phyloP scores from a whole-genome alignment of 2,888 invertebrate species.

The Idaea aversata region DNA sequence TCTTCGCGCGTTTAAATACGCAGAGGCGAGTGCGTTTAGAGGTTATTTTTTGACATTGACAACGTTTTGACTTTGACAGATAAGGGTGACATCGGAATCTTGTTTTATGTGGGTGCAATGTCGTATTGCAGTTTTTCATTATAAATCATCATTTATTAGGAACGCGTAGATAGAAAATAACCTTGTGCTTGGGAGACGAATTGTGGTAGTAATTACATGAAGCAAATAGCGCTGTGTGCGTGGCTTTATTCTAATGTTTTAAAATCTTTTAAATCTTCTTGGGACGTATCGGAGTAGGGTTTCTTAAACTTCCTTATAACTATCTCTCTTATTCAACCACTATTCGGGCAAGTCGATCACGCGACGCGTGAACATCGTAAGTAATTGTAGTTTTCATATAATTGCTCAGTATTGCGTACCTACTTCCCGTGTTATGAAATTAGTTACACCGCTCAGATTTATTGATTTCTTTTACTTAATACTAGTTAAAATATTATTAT shows the following conservation, averaged over 20 bases:
- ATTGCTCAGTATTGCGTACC: constrained; percentile 24
- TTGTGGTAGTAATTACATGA: no score
- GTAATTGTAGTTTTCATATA: constrained; percentile 41
- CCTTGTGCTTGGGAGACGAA: no score
- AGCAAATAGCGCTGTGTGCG: no score
- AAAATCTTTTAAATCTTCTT: background rate
- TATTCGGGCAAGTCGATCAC: constrained; percentile 18
- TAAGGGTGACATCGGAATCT: constrained; percentile 11
- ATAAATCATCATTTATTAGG: background rate
- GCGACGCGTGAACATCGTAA: constrained; percentile 25
- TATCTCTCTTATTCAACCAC: background rate
- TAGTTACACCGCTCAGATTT: constrained; percentile 28
- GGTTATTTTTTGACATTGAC: constrained; percentile 50
- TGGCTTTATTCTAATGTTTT: background rate
- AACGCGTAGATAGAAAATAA: background rate
- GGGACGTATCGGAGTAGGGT: background rate
- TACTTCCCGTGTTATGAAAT: constrained; percentile 39
- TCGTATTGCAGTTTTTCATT: constrained; percentile 4
- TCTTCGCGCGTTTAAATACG: constrained; percentile 29
- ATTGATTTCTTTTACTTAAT: constrained; percentile 10
- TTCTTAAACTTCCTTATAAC: background rate
- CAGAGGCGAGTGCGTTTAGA: constrained; percentile 28
- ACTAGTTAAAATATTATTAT: background rate
- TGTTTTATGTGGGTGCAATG: constrained; percentile 13
- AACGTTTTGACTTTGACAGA: constrained; percentile 33